Evolutionary conservation across 1,140 invertebrate genomes (phyloP), one percentile per base, ranked within the genome.

Genomic region (Agrypnia vestita): DNA sequence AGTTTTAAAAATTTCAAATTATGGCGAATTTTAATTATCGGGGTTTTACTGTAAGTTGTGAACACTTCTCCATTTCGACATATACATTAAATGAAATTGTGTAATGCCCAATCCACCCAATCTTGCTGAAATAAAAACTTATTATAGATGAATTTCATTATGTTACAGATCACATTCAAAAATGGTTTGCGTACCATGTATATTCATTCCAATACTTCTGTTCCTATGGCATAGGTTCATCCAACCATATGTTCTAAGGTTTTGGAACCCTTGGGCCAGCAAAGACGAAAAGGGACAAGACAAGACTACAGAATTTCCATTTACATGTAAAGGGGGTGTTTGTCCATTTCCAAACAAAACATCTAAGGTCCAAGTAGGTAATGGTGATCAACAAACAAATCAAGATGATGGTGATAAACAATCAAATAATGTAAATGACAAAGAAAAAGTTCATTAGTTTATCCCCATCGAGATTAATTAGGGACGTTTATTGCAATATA

Each of bases 111-210:
- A 35, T 35, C 25, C 25, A 35, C 25, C 25, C 25, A 35, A 35
- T 35, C 25, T 35, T 35, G 25, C 25, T 6, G 6, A 35, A 35
- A 35, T 35, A 3, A 35, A 35, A 35, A 35, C 25, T 35, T 6
- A 3, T 35, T 35, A 1, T 35, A 3, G 25, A 35, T 35, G 25
- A 35, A 35, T 13, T 15, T 67, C 44, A 67, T 44, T 49, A 51
- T 46, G 43, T 71, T 71, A 51, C 47, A 71, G 67, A 44, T 71
- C 44, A 76, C 47, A 56, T 53, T 44, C 46, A 61, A 90, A 85
- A 84, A 95, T 95, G 94, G 94, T 95, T 84, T 95, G 94, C 85
- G 90, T 95, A 67, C 94, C 94, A 3, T 95, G 94, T 85, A 94
- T 95, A 83, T 92, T 95, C 55, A 92, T 95, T 85, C 94, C 94